phyloP scores from a whole-genome alignment of 1,140 invertebrate genomes.

The Procambarus clarkii region DNA sequence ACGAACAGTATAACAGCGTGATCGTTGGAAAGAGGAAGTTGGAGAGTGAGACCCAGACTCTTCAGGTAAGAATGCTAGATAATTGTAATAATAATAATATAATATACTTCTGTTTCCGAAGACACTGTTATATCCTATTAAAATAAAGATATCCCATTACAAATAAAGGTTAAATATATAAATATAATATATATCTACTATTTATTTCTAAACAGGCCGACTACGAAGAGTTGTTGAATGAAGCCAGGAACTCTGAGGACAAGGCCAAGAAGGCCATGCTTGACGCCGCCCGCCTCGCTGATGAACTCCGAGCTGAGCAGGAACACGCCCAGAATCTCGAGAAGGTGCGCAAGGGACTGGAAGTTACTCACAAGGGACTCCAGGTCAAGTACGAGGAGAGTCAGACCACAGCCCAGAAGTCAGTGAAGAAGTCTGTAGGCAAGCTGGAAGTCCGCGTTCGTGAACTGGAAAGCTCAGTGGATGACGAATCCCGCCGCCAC shows the following conservation, averaged over 20 bases:
- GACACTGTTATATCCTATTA: not conserved
- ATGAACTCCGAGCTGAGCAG: slow-evolving; percentile 34
- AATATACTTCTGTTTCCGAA: no score
- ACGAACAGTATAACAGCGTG: slow-evolving; percentile 73
- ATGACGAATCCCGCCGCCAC: slow-evolving; percentile 31
- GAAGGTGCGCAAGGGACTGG: slow-evolving; percentile 15
- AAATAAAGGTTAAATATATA: not conserved
- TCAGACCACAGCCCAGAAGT: slow-evolving; percentile 77
- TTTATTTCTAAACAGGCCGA: not conserved
- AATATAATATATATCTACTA: not conserved
- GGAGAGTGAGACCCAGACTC: slow-evolving; percentile 34
- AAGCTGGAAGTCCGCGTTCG: slow-evolving; percentile 76
- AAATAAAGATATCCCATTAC: not conserved
- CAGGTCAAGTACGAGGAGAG: slow-evolving; percentile 80
- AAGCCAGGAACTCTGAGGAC: not conserved
- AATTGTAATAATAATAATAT: not conserved
- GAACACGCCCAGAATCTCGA: slow-evolving; percentile 34
- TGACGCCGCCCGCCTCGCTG: slow-evolving; percentile 38
- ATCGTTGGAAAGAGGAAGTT: slow-evolving; percentile 72
- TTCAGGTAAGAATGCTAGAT: slow-evolving; percentile 22
- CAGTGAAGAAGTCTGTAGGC: slow-evolving; percentile 79
- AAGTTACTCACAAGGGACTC: slow-evolving; percentile 76
- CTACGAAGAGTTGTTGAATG: slow-evolving; percentile 21
- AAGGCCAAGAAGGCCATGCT: slow-evolving; percentile 43
- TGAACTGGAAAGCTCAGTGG: slow-evolving; percentile 8